A percentile compares a stretch with the other conserved stretches of the same genome.
Conservation (phyloP, 2,113 vertebrate genomes). For the Phrynosoma blainvillii region DNA sequence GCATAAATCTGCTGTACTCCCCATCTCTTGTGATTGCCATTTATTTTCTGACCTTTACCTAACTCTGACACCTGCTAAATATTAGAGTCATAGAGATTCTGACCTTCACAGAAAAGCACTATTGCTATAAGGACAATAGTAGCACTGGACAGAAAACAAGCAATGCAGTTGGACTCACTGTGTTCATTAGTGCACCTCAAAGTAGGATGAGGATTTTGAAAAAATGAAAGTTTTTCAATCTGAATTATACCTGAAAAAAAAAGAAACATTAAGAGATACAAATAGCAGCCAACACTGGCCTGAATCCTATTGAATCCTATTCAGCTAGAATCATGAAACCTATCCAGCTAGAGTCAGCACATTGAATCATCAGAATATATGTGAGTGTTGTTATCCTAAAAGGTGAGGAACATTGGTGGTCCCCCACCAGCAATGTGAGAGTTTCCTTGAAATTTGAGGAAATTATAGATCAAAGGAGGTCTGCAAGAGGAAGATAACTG, state of each 20-base stretch:
- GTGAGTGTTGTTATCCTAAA: too few species aligned
- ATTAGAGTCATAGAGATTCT: constrained; percentile 47
- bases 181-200: constrained; percentile 5
- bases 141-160: constrained; percentile 27
- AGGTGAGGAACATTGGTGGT: too few species aligned
- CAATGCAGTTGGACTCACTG: background rate
- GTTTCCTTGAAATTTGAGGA: too few species aligned
- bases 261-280: background rate
- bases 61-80: constrained; percentile 54
- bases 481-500: too few species aligned
- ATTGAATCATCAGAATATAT: too few species aligned
- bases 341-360: too few species aligned
- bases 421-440: too few species aligned
- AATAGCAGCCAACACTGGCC: background rate
- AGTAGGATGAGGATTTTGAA: background rate
- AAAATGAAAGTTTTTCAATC: background rate
- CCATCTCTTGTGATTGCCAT: constrained; percentile 30
- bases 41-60: constrained; percentile 68
- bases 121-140: constrained; percentile 37
- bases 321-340: too few species aligned
- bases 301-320: too few species aligned
- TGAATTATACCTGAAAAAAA: constrained; percentile 29
- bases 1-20: constrained; percentile 38
- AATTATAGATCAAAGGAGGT: too few species aligned
- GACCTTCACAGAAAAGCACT: constrained; percentile 45